Conservation (phyloP, 2,888 invertebrate species). For the Eucriotettix oculatus region DNA sequence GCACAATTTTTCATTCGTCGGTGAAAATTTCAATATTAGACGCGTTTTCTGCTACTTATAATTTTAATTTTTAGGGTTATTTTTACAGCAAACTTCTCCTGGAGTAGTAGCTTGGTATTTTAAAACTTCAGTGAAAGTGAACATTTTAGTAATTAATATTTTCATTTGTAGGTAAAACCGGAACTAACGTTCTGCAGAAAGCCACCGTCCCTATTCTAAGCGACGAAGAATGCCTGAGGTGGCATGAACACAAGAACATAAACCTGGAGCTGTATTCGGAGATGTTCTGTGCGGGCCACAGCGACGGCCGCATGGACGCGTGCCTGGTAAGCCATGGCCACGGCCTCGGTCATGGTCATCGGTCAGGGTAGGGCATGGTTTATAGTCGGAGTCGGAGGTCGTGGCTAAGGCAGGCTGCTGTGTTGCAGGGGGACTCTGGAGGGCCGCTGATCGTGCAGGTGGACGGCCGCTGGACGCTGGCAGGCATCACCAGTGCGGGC, state of each 20-base stretch:
- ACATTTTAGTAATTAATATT: not conserved
- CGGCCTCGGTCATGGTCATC: no score
- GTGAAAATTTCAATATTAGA: no score
- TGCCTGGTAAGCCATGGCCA: slow-evolving; percentile 40
- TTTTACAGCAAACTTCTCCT: no score
- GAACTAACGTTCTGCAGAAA: slow-evolving; percentile 63
- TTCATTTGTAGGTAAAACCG: slow-evolving; percentile 38
- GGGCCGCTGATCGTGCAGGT: slow-evolving; percentile 58
- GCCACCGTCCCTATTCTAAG: slow-evolving; percentile 68
- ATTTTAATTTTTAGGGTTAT: no score
- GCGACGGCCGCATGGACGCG: slow-evolving; percentile 66
- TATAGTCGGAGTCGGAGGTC: no score
- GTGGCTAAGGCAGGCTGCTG: not conserved
- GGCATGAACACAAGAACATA: slow-evolving; percentile 69
- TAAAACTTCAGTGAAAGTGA: no score
- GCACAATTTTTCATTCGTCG: no score
- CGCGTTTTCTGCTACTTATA: no score
- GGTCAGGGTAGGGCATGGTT: no score
- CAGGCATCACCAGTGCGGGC: slow-evolving; percentile 71
- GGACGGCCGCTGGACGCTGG: slow-evolving; percentile 52
- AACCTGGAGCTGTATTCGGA: slow-evolving; percentile 55
- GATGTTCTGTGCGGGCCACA: slow-evolving; percentile 71
- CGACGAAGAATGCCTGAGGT: slow-evolving; percentile 56
- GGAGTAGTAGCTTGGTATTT: no score
- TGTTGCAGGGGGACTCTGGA: slow-evolving; percentile 53